phyloP scores from a whole-genome alignment of 2,113 vertebrate species.

The Meleagris gallopavo region DNA sequence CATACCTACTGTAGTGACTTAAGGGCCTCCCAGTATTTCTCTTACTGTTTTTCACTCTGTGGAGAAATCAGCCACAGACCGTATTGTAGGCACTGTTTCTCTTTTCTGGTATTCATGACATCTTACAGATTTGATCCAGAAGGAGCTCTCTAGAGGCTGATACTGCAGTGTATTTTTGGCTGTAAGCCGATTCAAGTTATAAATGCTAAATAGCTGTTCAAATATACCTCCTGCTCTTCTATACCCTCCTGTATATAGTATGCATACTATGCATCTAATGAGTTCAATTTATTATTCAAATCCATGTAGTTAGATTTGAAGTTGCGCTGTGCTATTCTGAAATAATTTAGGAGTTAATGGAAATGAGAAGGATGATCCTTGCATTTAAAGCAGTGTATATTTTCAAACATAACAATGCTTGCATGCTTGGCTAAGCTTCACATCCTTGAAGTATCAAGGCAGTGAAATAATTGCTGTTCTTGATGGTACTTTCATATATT shows the following conservation, averaged over 20 bases:
- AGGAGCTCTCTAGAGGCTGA: background rate
- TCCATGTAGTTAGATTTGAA: slow-evolving; percentile 11
- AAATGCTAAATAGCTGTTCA: background rate
- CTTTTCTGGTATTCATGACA: background rate
- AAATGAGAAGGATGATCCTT: background rate
- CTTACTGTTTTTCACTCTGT: background rate
- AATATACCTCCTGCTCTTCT: background rate
- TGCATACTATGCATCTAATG: background rate
- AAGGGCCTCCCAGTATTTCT: accelerated
- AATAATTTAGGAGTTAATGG: background rate
- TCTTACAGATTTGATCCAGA: background rate
- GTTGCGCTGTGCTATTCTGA: slow-evolving; percentile 29
- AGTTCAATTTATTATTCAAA: background rate
- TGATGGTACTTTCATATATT: background rate
- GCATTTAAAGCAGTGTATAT: background rate
- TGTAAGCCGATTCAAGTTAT: background rate
- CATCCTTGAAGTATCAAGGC: background rate
- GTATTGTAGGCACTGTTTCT: background rate
- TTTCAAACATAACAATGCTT: background rate
- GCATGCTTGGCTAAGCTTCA: background rate
- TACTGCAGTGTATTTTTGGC: accelerated
- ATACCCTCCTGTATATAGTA: background rate
- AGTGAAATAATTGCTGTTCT: background rate
- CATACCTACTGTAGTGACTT: background rate
- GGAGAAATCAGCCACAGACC: background rate